Percentiles rank a stretch among this genome's conserved stretches.
Conservation (phyloP, 2,888 invertebrate species). For the Philonicus albiceps region DNA sequence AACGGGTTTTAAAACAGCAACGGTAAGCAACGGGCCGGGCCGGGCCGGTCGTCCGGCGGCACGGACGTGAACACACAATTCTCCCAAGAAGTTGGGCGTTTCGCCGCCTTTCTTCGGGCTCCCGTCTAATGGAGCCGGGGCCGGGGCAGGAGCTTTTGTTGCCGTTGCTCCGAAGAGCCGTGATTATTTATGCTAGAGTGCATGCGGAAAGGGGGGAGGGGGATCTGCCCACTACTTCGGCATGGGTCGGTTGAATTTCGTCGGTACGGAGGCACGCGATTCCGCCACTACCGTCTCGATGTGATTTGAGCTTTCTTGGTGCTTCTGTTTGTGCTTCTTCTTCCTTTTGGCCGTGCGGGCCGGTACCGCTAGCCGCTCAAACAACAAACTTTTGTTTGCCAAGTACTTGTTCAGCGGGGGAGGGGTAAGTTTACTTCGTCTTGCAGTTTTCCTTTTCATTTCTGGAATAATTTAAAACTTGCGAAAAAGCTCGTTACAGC, state of each 20-base stretch:
- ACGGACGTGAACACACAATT: background rate
- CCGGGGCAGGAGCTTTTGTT: background rate
- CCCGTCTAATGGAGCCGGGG: background rate
- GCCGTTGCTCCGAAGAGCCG: background rate
- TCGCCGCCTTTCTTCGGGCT: background rate
- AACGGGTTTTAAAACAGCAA: background rate
- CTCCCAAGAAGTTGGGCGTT: background rate
- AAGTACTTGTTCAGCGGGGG: background rate
- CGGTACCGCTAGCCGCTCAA: background rate
- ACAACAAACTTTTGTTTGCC: background rate
- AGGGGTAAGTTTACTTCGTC: background rate
- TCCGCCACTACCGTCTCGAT: background rate
- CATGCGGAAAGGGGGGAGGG: background rate
- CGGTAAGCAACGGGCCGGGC: background rate
- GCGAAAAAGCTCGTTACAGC: background rate
- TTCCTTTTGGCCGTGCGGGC: background rate
- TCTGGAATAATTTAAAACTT: background rate
- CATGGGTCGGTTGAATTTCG: background rate
- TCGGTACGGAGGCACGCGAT: background rate
- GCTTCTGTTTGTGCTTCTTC: background rate
- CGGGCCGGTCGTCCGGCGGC: background rate
- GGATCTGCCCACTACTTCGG: background rate
- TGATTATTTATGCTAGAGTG: slow-evolving; percentile 10
- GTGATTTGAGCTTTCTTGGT: background rate
- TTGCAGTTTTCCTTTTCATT: background rate